Conservation (phyloP, 2,113 vertebrate genomes). For the Anhinga rufa region DNA sequence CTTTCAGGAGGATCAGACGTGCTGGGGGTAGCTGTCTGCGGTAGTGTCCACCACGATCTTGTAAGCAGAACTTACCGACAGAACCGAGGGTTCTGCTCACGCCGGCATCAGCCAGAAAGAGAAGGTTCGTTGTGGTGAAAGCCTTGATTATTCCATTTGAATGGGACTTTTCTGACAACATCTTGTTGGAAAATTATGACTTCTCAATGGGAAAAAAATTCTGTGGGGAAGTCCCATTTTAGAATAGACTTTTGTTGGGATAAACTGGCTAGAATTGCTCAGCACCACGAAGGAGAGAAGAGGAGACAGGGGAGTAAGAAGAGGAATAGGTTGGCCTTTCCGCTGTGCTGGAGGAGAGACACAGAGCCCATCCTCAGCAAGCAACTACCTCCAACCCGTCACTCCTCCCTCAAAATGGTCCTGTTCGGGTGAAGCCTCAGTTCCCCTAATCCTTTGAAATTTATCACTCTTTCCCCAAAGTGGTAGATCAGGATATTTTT, state of each 20-base stretch:
- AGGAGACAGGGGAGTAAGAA: background rate
- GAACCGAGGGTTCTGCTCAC: background rate
- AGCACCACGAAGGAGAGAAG: background rate
- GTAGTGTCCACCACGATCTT: background rate
- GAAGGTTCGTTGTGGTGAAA: background rate
- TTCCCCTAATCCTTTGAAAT: background rate
- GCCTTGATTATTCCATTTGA: background rate
- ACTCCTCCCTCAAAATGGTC: background rate
- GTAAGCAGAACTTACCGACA: background rate
- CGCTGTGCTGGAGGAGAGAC: background rate
- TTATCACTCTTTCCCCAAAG: background rate
- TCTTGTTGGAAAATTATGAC: background rate
- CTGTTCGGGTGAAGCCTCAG: background rate
- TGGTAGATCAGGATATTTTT: background rate
- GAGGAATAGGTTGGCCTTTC: background rate
- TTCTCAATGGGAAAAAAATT: background rate
- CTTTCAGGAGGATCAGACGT: background rate
- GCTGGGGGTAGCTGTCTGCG: background rate
- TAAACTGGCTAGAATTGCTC: background rate
- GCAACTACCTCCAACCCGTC: background rate
- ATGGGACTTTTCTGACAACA: background rate
- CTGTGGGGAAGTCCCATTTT: background rate
- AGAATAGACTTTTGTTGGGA: background rate
- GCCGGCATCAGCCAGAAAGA: background rate
- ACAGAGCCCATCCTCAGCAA: background rate